These are phyloP conservation scores for Hippolais icterina DNA, from an alignment of 2,113 vertebrate genomes.

Conservation along the genomic window DNA sequence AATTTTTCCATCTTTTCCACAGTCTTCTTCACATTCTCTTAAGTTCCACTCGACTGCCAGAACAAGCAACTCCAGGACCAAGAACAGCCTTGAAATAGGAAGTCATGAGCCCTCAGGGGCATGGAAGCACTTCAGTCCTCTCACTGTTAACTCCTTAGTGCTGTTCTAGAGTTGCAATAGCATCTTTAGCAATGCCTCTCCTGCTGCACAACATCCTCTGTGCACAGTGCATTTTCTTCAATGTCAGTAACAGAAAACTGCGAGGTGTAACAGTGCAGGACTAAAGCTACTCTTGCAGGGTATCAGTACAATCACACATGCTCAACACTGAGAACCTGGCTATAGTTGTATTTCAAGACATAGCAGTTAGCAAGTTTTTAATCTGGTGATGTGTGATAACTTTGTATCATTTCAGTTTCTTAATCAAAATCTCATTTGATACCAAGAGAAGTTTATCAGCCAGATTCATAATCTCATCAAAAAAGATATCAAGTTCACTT, in stretches of 20 bases:
- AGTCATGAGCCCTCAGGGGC: background rate
- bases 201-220: background rate
- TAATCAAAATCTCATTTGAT: background rate
- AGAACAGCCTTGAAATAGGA: fast-evolving
- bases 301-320: background rate
- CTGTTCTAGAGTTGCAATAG: background rate
- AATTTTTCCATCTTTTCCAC: background rate
- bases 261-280: fast-evolving
- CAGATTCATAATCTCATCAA: background rate
- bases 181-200: background rate
- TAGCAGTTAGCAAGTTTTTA: background rate
- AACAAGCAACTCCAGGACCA: background rate
- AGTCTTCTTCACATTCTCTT: background rate
- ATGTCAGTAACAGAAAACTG: background rate
- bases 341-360: background rate
- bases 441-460: background rate
- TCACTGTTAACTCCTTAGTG: background rate
- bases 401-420: background rate
- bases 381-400: background rate
- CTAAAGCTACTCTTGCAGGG: background rate
- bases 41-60: background rate
- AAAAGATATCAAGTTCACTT: conserved; percentile 32
- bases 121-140: background rate
- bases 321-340: background rate
- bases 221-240: background rate